These are phyloP conservation scores for Cepaea hortensis DNA, from an alignment of 2,888 invertebrate species.

Conservation along the genomic window DNA sequence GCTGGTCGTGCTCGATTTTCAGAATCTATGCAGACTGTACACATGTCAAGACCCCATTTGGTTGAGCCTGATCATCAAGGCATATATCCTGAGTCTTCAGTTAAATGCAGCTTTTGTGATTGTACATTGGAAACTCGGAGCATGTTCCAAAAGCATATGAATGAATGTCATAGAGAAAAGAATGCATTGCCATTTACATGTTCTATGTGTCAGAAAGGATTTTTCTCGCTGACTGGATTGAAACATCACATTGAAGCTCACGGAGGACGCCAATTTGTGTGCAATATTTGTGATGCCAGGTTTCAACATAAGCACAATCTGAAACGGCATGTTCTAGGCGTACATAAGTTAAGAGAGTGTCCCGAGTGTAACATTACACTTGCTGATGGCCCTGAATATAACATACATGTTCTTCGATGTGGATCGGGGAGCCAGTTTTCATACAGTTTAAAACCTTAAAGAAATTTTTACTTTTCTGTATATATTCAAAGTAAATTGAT, in stretches of 20 bases:
- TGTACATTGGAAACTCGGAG: constrained; percentile 26
- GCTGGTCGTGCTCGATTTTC: constrained; percentile 12
- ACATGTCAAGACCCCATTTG: not conserved
- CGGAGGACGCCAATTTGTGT: constrained; percentile 38
- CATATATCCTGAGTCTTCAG: constrained; percentile 20
- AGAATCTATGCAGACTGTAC: constrained; percentile 2
- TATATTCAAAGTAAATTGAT: not conserved
- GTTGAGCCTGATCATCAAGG: not conserved
- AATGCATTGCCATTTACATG: constrained; percentile 44
- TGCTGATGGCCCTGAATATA: constrained; percentile 29
- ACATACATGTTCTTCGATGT: constrained; percentile 27
- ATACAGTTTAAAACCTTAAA: constrained; percentile 1
- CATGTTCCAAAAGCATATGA: constrained; percentile 45
- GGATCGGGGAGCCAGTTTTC: constrained; percentile 7
- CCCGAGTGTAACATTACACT: constrained; percentile 23
- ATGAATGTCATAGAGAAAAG: constrained; percentile 38
- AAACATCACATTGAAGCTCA: constrained; percentile 45
- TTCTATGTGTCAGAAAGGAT: constrained; percentile 44
- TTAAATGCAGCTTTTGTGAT: constrained; percentile 35
- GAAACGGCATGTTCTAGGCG: constrained; percentile 39
- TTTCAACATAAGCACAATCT: constrained; percentile 48
- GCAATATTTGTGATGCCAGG: constrained; percentile 40
- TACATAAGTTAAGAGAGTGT: constrained; percentile 40
- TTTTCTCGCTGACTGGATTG: constrained; percentile 44
- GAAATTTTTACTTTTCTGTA: not conserved